Conservation (phyloP, 1,140 invertebrate species). For the Drosophila malerkotliana region DNA sequence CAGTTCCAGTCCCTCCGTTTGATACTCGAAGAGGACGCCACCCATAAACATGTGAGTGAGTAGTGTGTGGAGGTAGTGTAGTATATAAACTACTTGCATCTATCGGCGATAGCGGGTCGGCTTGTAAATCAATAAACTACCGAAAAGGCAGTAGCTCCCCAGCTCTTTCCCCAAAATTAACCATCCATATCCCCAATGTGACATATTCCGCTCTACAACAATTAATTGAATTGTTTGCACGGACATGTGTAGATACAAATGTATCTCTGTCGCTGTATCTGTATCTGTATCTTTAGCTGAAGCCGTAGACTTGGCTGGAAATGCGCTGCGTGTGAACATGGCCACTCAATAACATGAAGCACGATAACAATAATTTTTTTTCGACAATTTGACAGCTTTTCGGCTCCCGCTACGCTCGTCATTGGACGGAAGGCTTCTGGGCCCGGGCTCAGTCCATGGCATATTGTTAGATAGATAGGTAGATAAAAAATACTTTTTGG, state of each 20-base stretch:
- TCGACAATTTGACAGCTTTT: conserved; percentile 80
- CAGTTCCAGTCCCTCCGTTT: conserved; percentile 24
- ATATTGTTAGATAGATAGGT: conserved; percentile 34
- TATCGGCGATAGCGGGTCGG: conserved; percentile 52
- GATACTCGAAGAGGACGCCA: conserved; percentile 50
- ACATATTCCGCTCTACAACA: conserved; percentile 69
- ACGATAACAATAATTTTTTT: conserved; percentile 71
- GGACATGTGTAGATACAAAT: conserved; percentile 78
- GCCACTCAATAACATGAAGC: conserved; percentile 76
- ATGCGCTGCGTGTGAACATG: conserved; percentile 62
- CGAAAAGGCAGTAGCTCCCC: conserved; percentile 18
- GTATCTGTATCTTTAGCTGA: conserved; percentile 32
- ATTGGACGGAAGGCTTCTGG: conserved; percentile 30
- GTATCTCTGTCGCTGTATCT: conserved; percentile 59
- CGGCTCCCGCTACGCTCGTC: conserved; percentile 54
- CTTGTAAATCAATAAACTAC: conserved; percentile 82
- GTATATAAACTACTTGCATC: conserved; percentile 24
- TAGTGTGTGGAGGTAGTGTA: not conserved
- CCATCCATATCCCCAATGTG: conserved; percentile 46
- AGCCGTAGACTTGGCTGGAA: conserved; percentile 16
- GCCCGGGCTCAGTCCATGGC: conserved; percentile 21
- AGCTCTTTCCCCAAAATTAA: conserved; percentile 9
- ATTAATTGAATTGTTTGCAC: conserved; percentile 81
- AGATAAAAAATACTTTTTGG: conserved; percentile 32
- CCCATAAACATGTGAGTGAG: conserved; percentile 28